Base-by-base conservation (phyloP, 2,888 invertebrate genomes). In the Orthosia incerta region DNA sequence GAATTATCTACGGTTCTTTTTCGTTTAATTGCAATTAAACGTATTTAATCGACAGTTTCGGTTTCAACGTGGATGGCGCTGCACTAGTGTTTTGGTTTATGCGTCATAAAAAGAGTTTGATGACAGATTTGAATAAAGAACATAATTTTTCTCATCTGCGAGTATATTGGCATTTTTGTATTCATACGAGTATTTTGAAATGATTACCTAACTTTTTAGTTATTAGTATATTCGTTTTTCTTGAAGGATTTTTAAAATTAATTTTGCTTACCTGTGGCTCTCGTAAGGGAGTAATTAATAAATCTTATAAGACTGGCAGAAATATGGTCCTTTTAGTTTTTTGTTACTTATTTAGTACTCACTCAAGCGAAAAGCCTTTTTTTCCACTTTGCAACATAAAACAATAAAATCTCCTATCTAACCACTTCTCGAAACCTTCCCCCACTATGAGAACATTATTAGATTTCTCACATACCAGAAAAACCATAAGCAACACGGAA, bases 1-100 rank as follows among this genome's bases (percentile, higher is more conserved):
- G 71, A 81, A 89, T 91, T 86, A 76, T 89, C 73, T 87, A 91
- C 89, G 91, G 89, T 87, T 87, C 84, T 90, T 84, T 89, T 84
- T 86, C 86, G 80, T 86, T 88, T 83, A 80, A 83, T 88, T 87
- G 86, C 82, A 76, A 88, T 89, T 87, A 76, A 84, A 83, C 85
- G 84, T 87, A 83, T 75, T 57, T 86, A 84, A 87, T 87, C 87
- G 86, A 85, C 74, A 84, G 69, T 84, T 86, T 84, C 73, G 78
- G 59, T 72, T 84, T 78, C 70, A 56, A 63, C 57, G 60, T 63
- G 55, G 16, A 72, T 75, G 80, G 76, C 72, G 63, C 84, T 80
- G 75, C 79, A 83, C 83, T 83, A 80, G 76, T 64, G 75, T 76
- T 79, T 75, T 72, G 53, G 31, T 69, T 1, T 20, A 4, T 23